Conservation (phyloP, 2,888 invertebrate genomes). For the Allolobophora icterica region DNA sequence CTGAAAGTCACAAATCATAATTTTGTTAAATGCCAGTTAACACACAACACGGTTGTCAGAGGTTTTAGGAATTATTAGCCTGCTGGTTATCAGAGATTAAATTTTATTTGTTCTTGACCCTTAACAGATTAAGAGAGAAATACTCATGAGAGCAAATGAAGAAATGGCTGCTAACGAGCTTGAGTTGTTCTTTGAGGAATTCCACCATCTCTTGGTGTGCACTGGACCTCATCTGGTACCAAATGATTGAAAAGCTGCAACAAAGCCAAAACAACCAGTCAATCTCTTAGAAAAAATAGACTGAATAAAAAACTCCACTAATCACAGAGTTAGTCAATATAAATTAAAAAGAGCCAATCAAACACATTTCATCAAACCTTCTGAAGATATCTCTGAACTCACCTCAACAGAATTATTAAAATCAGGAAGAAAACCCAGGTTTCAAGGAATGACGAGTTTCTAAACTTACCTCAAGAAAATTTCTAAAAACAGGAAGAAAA, state of each 20-base stretch:
- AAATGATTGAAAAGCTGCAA: neutral
- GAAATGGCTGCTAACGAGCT: neutral
- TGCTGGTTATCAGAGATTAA: too few relatives aligned
- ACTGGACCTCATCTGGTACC: neutral
- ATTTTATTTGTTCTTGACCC: too few relatives aligned
- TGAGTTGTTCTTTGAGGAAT: constrained; percentile 12
- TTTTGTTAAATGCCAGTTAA: neutral
- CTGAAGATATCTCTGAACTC: too few relatives aligned
- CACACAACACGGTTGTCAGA: too few relatives aligned
- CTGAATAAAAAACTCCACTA: neutral
- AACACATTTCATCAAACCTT: neutral
- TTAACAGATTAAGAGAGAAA: neutral
- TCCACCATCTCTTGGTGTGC: neutral
- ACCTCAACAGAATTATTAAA: constrained; percentile 28
- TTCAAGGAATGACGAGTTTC: too few relatives aligned
- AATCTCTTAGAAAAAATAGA: neutral
- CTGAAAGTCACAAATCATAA: neutral
- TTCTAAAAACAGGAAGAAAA: constrained; percentile 23
- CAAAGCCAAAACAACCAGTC: neutral
- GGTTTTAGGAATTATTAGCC: too few relatives aligned
- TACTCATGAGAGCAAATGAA: neutral
- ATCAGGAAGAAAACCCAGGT: neutral
- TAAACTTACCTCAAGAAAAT: too few relatives aligned
- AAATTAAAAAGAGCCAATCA: too few relatives aligned
- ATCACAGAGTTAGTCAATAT: neutral